These are phyloP conservation scores for Beaufortia kweichowensis DNA, from an alignment of 2,113 vertebrate species.

Conservation along the genomic window DNA sequence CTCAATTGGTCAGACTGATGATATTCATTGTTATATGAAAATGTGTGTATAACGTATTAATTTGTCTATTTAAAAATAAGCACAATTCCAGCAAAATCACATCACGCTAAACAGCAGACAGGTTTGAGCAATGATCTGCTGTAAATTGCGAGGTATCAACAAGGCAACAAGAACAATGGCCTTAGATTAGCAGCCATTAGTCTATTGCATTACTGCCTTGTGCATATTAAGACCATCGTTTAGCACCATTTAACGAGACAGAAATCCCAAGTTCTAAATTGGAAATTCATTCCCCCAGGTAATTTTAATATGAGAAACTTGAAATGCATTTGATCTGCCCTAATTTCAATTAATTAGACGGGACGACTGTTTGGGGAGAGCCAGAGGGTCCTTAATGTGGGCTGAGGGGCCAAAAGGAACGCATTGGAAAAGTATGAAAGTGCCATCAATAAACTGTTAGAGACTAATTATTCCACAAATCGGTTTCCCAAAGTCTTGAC, in stretches of 20 bases:
- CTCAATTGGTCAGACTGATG: too few species aligned
- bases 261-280: conserved; percentile 82
- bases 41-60: background rate
- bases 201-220: conserved; percentile 67
- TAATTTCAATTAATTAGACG: conserved; percentile 84
- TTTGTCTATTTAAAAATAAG: background rate
- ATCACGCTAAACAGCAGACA: background rate
- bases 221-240: conserved; percentile 73
- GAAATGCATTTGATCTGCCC: conserved; percentile 82
- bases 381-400: conserved; percentile 71
- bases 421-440: conserved; percentile 76
- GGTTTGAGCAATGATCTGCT: conserved; percentile 29
- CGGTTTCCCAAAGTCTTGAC: conserved; percentile 77
- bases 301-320: conserved; percentile 80
- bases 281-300: conserved; percentile 81
- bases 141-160: conserved; percentile 61
- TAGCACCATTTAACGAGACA: conserved; percentile 74
- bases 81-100: background rate
- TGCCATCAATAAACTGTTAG: conserved; percentile 81
- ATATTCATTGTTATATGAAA: too few species aligned
- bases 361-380: conserved; percentile 79
- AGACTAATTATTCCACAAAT: conserved; percentile 80
- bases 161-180: conserved; percentile 70
- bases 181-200: conserved; percentile 73
- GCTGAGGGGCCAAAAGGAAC: conserved; percentile 73